Base-by-base conservation (phyloP, 2,113 vertebrate species). In the Strix aluco region DNA sequence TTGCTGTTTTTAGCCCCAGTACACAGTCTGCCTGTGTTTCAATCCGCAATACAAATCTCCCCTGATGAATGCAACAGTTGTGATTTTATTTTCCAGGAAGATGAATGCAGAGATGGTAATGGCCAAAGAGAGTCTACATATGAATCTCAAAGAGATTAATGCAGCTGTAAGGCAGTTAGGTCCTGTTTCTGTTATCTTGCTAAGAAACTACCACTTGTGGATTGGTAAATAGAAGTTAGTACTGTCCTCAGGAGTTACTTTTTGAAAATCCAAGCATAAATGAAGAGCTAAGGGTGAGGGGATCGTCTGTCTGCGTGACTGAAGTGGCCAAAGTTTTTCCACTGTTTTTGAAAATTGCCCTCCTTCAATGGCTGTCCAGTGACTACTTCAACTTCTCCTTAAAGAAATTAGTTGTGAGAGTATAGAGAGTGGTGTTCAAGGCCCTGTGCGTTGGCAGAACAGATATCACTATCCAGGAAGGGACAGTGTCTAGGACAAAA, bases 401-500 rank as follows among this genome's bases (percentile, higher is more conserved):
- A 95, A 99, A 99, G 97, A 98, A 98, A 90, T 96, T 98, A 85
- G 98, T 99, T 94, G 98, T 99, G 78, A 99, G 91, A 4, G 98
- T 98, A 92, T 98, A 98, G 32, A 99, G 98, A 93, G 99, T 98
- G 70, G 98, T 98, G 94, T 99, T 99, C 91, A 98, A 97, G 81
- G 98, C 98, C 44, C 98, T 99, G 97, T 98, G 99, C 86, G 98
- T 98, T 23, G 98, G 98, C 38, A 99, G 98, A 94, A 99, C 96
- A 86, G 99, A 98, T 91, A 98, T 97, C 75, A 98, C 98, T 25
- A 98, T 96, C 98, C 98, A 98, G 89, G 98, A 99, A 90, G 97
- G 98, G 88, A 98, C 97, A 29, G 97, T 98, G 21, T 96, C 98
- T 98, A 58, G 70, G 85, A 75, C 69, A 80, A 95, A 46, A 95